Percentiles rank a stretch among this genome's conserved stretches.
phyloP scores from a whole-genome alignment of 30 jellyfish, hydroid and myxozoan genomes.

The Cassiopea xamachana region DNA sequence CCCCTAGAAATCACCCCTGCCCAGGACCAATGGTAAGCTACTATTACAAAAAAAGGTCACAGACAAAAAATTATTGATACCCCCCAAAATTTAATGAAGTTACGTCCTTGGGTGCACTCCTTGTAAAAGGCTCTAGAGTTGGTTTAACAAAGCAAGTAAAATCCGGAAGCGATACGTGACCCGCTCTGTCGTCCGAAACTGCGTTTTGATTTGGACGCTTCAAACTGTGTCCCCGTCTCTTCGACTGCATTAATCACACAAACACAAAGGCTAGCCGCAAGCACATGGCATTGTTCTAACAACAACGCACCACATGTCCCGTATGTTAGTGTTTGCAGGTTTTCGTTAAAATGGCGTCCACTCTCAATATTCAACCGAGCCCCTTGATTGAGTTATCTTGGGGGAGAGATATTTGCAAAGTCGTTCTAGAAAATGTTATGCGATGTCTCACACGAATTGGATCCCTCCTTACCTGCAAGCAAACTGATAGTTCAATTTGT shows the following conservation, averaged over 20 bases:
- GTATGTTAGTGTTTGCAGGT: slow-evolving; percentile 54
- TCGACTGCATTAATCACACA: not conserved
- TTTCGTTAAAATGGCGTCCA: slow-evolving; percentile 27
- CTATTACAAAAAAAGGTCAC: too few species aligned
- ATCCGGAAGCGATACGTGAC: not conserved
- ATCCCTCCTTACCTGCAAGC: not conserved
- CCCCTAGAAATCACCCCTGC: too few species aligned
- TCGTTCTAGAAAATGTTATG: not conserved
- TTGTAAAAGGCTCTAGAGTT: too few species aligned
- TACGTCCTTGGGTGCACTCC: too few species aligned
- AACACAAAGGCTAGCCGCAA: slow-evolving; percentile 7
- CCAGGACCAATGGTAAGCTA: too few species aligned
- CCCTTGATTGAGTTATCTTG: not conserved
- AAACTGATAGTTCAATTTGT: too few species aligned
- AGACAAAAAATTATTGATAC: too few species aligned
- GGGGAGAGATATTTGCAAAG: not conserved
- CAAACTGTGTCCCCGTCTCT: not conserved
- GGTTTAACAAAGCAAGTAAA: not conserved
- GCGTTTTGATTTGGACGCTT: not conserved
- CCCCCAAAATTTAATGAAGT: too few species aligned
- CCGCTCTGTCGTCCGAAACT: not conserved
- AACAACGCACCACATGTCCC: slow-evolving; percentile 26
- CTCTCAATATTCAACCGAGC: not conserved
- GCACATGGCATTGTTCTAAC: not conserved
- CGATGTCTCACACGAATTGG: not conserved